Conservation (phyloP, 2,797 vertebrate genomes). For the Myripristis jacobus region DNA sequence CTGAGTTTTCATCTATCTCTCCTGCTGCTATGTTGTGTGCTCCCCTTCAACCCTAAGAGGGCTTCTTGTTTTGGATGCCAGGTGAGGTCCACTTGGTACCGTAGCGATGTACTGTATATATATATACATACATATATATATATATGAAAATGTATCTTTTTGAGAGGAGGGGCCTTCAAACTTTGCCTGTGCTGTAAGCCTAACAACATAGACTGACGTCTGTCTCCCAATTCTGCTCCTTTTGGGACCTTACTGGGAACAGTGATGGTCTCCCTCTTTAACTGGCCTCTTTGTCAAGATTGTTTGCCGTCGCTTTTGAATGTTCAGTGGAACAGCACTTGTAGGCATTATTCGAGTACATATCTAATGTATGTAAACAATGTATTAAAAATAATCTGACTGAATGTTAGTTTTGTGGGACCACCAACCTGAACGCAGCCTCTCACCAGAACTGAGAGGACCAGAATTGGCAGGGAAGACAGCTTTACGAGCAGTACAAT, state of each 20-base stretch:
- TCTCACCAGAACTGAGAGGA: slow-evolving; percentile 43
- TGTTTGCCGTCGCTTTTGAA: slow-evolving; percentile 62
- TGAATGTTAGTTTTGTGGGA: slow-evolving; percentile 71
- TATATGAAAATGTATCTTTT: slow-evolving; percentile 51
- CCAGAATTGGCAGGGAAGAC: slow-evolving; percentile 39
- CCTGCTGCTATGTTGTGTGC: slow-evolving; percentile 49
- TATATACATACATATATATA: no score
- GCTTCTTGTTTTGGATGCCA: slow-evolving; percentile 48
- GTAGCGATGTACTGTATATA: slow-evolving; percentile 54
- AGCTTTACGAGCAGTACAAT: slow-evolving; percentile 41
- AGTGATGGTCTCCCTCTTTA: slow-evolving; percentile 12
- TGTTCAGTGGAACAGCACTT: slow-evolving; percentile 59
- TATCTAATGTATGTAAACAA: slow-evolving; percentile 61
- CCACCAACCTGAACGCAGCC: slow-evolving; percentile 47
- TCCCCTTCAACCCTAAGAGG: slow-evolving; percentile 56
- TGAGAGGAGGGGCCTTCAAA: slow-evolving; percentile 78
- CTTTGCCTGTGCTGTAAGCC: slow-evolving; percentile 83
- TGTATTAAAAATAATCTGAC: slow-evolving; percentile 55
- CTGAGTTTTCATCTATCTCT: slow-evolving; percentile 41
- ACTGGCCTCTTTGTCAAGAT: slow-evolving; percentile 33
- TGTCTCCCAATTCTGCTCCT: slow-evolving; percentile 48
- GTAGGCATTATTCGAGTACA: slow-evolving; percentile 47
- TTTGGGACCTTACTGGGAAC: slow-evolving; percentile 41
- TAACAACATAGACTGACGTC: slow-evolving; percentile 70
- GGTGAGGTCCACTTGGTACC: slow-evolving; percentile 44